phyloP scores from a whole-genome alignment of 1,140 invertebrate species.

The Achatina immaculata region DNA sequence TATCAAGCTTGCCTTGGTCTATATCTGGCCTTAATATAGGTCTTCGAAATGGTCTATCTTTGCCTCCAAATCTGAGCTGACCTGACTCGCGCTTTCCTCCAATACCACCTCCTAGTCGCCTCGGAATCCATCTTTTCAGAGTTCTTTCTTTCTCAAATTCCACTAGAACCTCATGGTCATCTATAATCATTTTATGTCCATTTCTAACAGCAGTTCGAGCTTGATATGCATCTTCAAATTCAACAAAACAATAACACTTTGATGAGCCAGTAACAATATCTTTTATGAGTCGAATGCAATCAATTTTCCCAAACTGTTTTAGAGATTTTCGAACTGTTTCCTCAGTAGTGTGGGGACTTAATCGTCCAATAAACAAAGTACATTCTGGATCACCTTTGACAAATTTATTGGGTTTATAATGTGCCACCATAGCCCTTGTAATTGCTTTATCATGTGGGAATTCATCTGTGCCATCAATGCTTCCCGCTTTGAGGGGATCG shows the following conservation, averaged over 20 bases:
- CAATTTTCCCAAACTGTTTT: slow-evolving; percentile 73
- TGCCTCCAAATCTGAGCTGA: slow-evolving; percentile 88
- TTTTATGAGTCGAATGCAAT: slow-evolving; percentile 79
- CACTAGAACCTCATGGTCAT: slow-evolving; percentile 75
- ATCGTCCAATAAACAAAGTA: slow-evolving; percentile 85
- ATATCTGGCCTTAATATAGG: slow-evolving; percentile 43
- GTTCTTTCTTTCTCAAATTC: slow-evolving; percentile 74
- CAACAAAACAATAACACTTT: slow-evolving; percentile 88
- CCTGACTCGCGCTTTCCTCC: slow-evolving; percentile 90
- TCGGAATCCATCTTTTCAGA: slow-evolving; percentile 85
- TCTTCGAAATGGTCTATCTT: slow-evolving; percentile 78
- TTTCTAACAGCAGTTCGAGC: slow-evolving; percentile 77
- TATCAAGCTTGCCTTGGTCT: neutral
- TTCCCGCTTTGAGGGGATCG: slow-evolving; percentile 78
- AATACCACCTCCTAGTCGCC: slow-evolving; percentile 88
- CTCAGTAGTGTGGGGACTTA: slow-evolving; percentile 81
- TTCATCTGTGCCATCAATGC: slow-evolving; percentile 87
- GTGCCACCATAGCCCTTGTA: slow-evolving; percentile 79
- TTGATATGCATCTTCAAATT: slow-evolving; percentile 78
- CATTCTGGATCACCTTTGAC: slow-evolving; percentile 77
- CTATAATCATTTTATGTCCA: slow-evolving; percentile 78
- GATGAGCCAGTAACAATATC: slow-evolving; percentile 87
- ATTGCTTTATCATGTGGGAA: slow-evolving; percentile 86
- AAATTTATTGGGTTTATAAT: slow-evolving; percentile 77
- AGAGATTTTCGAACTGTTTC: slow-evolving; percentile 69